Evolutionary conservation across 2,888 invertebrate genomes (phyloP), one percentile per base, ranked within the genome.

Genomic region (Ophioninae sp.): DNA sequence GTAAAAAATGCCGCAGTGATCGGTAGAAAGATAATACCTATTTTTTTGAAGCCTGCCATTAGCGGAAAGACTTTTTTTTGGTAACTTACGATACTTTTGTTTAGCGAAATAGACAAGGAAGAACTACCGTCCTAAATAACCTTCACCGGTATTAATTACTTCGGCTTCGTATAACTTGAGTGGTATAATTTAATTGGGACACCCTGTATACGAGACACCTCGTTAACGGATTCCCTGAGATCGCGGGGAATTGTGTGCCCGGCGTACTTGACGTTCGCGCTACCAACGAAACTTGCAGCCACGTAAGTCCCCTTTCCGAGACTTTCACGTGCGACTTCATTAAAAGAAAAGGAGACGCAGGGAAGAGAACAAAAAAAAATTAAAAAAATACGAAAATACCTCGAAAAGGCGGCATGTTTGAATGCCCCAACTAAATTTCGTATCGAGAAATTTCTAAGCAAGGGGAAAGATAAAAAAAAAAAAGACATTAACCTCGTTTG

Each of bases 151-250:
- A 41, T 21, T 61, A 50, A 50, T 50, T 50, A 17, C 17, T 50
- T 50, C 50, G 50, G 17, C 17, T 30, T 30, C 17, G 17, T 50
- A 50, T 50, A 17, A 6, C 17, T 50, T 17, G 50, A 50, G 50
- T 6, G 13, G 50, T 0, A 13, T 13, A 6, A 50, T 17, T 50
- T 50, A 13, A 50, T 13, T 50, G 17, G 50, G 17, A 50, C 68
- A 73, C 59, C 80, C 78, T 83, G 81, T 81, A 85, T 83, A 85
- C 83, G 83, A 85, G 86, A 82, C 50, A 50, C 80, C 86, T 87
- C 84, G 87, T 87, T 87, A 87, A 85, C 77, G 85, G 85, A 87
- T 87, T 87, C 86, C 62, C 81, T 20, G 75, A 83, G 84, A 84
- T 82, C 81, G 57, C 81, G 67, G 20, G 67, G 73, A 84, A 81